Evolutionary conservation across 2,888 invertebrate genomes (phyloP).

Genomic region (Eupeodes latifasciatus): DNA sequence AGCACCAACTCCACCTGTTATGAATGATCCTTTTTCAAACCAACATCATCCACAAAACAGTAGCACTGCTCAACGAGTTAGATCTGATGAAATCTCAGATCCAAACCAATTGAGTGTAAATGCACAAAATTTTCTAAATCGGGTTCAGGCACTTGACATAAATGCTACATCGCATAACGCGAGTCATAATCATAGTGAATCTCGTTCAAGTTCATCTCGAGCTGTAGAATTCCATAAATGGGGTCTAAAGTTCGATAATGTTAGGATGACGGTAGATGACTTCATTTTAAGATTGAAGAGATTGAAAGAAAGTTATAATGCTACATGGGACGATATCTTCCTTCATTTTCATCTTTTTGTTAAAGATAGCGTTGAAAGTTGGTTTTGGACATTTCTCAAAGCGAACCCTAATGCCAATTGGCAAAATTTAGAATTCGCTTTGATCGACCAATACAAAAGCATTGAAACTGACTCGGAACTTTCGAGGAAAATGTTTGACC

Average conservation of each 20-base stretch:
- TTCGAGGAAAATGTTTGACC: constrained; percentile 16
- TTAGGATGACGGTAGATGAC: constrained; percentile 11
- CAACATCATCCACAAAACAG: not conserved
- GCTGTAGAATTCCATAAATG: constrained; percentile 15
- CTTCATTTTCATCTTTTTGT: constrained; percentile 17
- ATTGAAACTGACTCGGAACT: constrained; percentile 13
- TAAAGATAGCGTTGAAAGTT: not conserved
- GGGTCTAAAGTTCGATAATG: constrained; percentile 15
- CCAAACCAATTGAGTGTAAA: not conserved
- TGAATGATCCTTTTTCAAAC: not conserved
- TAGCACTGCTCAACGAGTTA: not conserved
- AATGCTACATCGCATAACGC: not conserved
- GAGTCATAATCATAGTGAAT: not conserved
- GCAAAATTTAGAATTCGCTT: not conserved
- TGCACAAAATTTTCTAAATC: not conserved
- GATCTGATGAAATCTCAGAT: not conserved
- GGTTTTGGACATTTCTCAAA: constrained; percentile 17
- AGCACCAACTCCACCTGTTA: not conserved
- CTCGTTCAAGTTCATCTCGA: not conserved
- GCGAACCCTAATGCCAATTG: constrained; percentile 17
- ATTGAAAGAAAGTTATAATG: not conserved
- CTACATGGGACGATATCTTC: constrained; percentile 16
- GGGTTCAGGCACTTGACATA: not conserved
- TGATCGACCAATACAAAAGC: constrained; percentile 11
- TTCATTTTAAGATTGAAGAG: not conserved